Evolutionary conservation across 2,113 vertebrate genomes (phyloP).

Genomic region (Tupaia tana): DNA sequence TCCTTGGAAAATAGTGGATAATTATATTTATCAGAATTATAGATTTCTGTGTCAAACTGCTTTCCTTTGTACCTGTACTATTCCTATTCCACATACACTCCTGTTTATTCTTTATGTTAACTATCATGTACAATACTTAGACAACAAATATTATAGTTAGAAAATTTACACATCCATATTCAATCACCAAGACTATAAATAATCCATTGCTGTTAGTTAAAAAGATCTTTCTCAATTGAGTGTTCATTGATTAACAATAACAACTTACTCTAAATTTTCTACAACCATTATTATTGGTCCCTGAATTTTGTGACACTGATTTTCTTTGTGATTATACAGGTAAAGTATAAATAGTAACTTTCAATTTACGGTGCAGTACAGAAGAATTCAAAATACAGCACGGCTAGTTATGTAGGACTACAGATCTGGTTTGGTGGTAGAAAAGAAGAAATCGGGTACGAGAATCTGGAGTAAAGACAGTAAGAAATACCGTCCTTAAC

Average conservation of each 20-base stretch:
- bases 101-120: slow-evolving; percentile 3
- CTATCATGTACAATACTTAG: neutral
- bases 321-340: neutral
- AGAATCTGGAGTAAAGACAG: neutral
- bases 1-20: neutral
- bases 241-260: neutral
- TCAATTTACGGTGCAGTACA: neutral
- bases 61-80: neutral
- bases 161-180: neutral
- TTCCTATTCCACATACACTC: neutral
- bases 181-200: neutral
- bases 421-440: neutral
- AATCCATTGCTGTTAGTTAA: neutral
- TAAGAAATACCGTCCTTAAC: neutral
- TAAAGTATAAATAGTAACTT: neutral
- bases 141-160: neutral
- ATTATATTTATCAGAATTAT: slow-evolving; percentile 17
- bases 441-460: slow-evolving; percentile 16
- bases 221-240: neutral
- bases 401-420: neutral
- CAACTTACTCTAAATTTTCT: neutral
- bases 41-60: neutral
- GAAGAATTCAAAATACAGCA: neutral
- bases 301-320: neutral
- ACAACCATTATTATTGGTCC: neutral